Evolutionary conservation across 2,888 invertebrate genomes (phyloP), one percentile per base, ranked within the genome.

Genomic region (Napeogenes inachia): DNA sequence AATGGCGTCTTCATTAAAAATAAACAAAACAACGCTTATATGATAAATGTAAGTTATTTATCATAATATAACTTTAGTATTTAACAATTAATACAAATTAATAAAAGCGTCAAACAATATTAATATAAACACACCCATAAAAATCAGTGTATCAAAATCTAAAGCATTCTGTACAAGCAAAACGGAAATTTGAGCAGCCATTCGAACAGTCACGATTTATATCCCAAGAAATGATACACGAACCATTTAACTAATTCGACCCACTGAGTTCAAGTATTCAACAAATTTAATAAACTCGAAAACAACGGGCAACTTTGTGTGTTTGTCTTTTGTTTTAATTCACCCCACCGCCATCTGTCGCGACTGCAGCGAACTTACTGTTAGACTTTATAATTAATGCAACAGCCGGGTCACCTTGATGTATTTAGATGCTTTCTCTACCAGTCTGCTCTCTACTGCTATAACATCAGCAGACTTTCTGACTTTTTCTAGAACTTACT

Each of bases 211-310:
- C 54, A 57, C 42, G 59, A 63, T 65, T 63, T 61, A 65, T 65
- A 50, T 60, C 57, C 57, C 60, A 60, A 63, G 63, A 60, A 60
- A 42, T 56, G 57, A 60, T 63, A 63, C 54, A 61, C 58, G 56
- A 45, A 32, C 60, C 57, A 60, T 66, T 66, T 64, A 62, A 63
- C 62, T 56, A 63, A 68, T 63, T 58, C 64, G 59, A 50, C 54
- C 54, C 54, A 59, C 56, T 55, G 56, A 62, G 38, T 53, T 45
- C 56, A 45, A 30, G 45, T 56, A 45, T 56, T 59, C 21, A 46
- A 59, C 54, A 77, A 80, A 81, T 80, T 81, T 81, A 82, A 81
- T 82, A 81, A 81, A 77, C 76, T 76, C 72, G 75, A 78, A 79
- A 79, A 79, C 78, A 76, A 73, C 71, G 71, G 72, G 70, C 50